A percentile compares a stretch with the other conserved stretches of the same genome.
Conservation (phyloP, 2,888 invertebrate species). For the Tyria jacobaeae region DNA sequence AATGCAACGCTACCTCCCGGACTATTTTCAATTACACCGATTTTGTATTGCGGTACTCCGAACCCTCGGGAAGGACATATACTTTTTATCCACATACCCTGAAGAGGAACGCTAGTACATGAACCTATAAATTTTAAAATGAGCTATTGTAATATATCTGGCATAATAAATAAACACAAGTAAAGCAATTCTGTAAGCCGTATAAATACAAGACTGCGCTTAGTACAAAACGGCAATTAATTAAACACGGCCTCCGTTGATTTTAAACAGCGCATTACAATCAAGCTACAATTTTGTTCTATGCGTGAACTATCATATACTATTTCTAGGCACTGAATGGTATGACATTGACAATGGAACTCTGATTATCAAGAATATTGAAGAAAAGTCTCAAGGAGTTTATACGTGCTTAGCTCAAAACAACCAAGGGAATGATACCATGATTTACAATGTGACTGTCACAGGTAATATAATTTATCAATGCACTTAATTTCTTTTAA, state of each 20-base stretch:
- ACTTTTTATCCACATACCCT: no score
- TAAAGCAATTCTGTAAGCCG: not conserved
- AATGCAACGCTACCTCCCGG: no score
- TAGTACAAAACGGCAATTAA: not conserved
- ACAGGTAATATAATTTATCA: slow-evolving; percentile 44
- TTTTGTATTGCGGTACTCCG: no score
- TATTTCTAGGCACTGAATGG: slow-evolving; percentile 57
- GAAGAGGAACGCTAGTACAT: no score
- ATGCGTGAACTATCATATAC: not conserved
- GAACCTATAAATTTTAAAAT: no score
- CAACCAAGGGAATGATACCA: slow-evolving; percentile 43
- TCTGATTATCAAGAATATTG: slow-evolving; percentile 60
- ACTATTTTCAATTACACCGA: no score
- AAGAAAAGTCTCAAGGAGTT: slow-evolving; percentile 41
- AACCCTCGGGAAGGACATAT: no score
- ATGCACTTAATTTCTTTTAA: not conserved
- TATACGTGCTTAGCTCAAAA: slow-evolving; percentile 65
- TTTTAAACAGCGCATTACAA: not conserved
- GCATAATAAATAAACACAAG: no score
- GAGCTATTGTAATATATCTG: no score
- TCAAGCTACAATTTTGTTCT: not conserved
- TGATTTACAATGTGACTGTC: slow-evolving; percentile 54
- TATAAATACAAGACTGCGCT: not conserved
- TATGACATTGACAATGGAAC: slow-evolving; percentile 61
- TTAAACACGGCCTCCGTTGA: no score